Evolutionary conservation across 2,888 invertebrate species (phyloP).

Genomic region (Fragum whitleyi): DNA sequence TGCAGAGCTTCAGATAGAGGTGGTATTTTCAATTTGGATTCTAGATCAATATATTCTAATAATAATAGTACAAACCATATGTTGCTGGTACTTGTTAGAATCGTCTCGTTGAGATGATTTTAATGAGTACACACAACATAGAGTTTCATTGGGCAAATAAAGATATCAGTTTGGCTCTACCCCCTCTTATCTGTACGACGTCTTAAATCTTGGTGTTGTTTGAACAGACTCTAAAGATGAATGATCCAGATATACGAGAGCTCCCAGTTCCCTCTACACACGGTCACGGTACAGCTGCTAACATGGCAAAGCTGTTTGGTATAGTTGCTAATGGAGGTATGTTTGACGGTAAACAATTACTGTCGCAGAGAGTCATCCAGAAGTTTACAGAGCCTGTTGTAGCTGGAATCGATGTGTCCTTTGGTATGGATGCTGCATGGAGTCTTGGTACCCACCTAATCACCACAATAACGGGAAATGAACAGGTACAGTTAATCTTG

Average conservation of each 20-base stretch:
- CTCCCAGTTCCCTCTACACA: slow-evolving; percentile 74
- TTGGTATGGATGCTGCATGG: slow-evolving; percentile 71
- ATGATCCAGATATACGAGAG: slow-evolving; percentile 77
- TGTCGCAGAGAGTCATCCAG: slow-evolving; percentile 67
- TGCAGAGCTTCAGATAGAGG: too few relatives aligned
- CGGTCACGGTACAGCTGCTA: slow-evolving; percentile 74
- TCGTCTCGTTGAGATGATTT: too few relatives aligned
- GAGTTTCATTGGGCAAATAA: too few relatives aligned
- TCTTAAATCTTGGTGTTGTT: background rate
- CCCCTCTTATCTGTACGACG: too few relatives aligned
- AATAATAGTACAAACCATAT: too few relatives aligned
- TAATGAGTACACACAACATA: too few relatives aligned
- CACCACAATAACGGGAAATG: slow-evolving; percentile 70
- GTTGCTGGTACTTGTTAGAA: too few relatives aligned
- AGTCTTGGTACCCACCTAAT: slow-evolving; percentile 75
- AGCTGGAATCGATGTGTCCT: slow-evolving; percentile 71
- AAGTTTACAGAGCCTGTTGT: slow-evolving; percentile 71
- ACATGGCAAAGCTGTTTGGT: slow-evolving; percentile 73
- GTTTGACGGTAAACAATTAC: slow-evolving; percentile 60
- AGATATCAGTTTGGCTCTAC: too few relatives aligned
- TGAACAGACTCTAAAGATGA: slow-evolving; percentile 63
- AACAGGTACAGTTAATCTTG: slow-evolving; percentile 70
- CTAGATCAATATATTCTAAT: too few relatives aligned
- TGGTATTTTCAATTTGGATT: too few relatives aligned
- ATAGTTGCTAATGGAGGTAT: slow-evolving; percentile 77